Evolutionary conservation across 2,113 vertebrate genomes (phyloP).

Genomic region (Labeo rohita): DNA sequence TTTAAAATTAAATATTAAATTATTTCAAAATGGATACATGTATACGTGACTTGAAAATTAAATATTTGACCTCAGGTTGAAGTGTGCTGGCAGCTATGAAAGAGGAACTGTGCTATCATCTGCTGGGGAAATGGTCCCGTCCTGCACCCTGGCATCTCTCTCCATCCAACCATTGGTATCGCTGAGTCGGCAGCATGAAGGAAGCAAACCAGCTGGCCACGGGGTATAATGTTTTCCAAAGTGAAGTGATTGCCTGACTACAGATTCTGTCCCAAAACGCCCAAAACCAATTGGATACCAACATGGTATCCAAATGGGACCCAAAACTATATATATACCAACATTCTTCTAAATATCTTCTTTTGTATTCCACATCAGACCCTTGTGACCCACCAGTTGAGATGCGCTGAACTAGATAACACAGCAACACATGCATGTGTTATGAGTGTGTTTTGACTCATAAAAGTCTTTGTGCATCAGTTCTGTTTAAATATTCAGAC

Average conservation of each 20-base stretch:
- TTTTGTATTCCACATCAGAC: background rate
- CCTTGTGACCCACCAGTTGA: background rate
- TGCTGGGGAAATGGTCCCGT: conserved; percentile 66
- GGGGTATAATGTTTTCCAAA: conserved; percentile 42
- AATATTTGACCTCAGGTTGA: conserved; percentile 28
- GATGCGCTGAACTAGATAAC: background rate
- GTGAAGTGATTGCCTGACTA: conserved; percentile 44
- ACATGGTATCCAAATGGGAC: no score
- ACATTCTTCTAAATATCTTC: background rate
- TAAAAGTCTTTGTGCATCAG: background rate
- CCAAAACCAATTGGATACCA: background rate
- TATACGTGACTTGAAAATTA: background rate
- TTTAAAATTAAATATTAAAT: no score
- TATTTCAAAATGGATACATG: no score
- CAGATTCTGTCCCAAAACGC: conserved; percentile 25
- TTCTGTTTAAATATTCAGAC: background rate
- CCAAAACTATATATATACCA: background rate
- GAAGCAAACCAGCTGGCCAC: conserved; percentile 61
- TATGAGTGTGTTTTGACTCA: background rate
- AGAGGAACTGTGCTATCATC: conserved; percentile 64
- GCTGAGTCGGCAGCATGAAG: conserved; percentile 61
- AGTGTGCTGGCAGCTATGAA: conserved; percentile 44
- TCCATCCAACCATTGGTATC: conserved; percentile 42
- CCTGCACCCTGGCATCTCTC: conserved; percentile 41
- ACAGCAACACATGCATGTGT: background rate